These are phyloP conservation scores for Andrena bucephala DNA, from an alignment of 2,888 invertebrate species.

Conservation along the genomic window DNA sequence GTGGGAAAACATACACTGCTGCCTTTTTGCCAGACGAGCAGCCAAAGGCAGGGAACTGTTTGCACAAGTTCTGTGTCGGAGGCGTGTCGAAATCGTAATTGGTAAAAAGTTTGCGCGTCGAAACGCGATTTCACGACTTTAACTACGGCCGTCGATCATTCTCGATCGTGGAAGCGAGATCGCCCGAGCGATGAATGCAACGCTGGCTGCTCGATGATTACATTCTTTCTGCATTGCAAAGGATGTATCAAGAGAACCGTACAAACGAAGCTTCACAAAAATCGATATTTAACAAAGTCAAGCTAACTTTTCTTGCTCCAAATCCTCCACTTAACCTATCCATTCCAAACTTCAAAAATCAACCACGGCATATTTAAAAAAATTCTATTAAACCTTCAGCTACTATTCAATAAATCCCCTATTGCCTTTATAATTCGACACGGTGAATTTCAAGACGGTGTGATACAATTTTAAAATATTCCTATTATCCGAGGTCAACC, in stretches of 20 bases:
- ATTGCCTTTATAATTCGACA: no score
- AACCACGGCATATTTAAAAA: no score
- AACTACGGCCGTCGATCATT: slow-evolving; percentile 62
- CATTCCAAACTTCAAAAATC: not conserved
- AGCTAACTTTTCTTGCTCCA: not conserved
- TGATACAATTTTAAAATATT: no score
- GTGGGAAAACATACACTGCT: not conserved
- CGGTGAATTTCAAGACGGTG: no score
- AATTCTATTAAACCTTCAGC: no score
- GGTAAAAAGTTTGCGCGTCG: slow-evolving; percentile 61
- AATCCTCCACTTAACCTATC: not conserved
- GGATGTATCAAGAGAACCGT: slow-evolving; percentile 24
- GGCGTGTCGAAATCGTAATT: slow-evolving; percentile 53
- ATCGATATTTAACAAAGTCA: not conserved
- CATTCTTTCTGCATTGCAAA: slow-evolving; percentile 6
- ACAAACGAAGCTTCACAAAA: not conserved
- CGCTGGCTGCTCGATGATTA: slow-evolving; percentile 18
- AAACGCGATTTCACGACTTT: slow-evolving; percentile 62
- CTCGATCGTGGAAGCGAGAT: slow-evolving; percentile 50
- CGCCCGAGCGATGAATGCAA: slow-evolving; percentile 32
- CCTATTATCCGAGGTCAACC: no score
- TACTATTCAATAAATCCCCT: no score
- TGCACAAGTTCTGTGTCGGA: slow-evolving; percentile 42
- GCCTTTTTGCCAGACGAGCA: slow-evolving; percentile 19
- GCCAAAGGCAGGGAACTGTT: slow-evolving; percentile 34